A percentile compares a stretch with the other conserved stretches of the same genome.
Evolutionary conservation across 2,888 invertebrate genomes (phyloP).

Genomic region (Cloeon dipterum): DNA sequence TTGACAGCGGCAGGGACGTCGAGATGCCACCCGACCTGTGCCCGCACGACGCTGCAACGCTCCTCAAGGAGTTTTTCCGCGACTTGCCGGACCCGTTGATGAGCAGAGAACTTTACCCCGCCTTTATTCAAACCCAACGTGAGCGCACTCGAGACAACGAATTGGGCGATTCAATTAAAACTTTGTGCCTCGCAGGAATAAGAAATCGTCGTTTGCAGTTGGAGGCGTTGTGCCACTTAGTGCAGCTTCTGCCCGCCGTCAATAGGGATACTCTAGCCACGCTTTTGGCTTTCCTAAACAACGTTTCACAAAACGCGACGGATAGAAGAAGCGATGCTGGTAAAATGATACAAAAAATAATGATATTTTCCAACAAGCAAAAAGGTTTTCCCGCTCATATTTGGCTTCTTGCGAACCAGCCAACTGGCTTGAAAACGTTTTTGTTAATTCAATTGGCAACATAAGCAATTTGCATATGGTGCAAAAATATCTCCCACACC

Average conservation of each 20-base stretch:
- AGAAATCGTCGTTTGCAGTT: constrained; percentile 61
- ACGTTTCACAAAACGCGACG: constrained; percentile 45
- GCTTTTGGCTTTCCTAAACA: constrained; percentile 57
- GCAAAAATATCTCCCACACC: too few relatives aligned
- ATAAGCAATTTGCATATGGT: too few relatives aligned
- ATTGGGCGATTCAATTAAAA: neutral
- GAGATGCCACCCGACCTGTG: constrained; percentile 51
- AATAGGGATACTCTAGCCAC: constrained; percentile 77
- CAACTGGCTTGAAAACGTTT: too few relatives aligned
- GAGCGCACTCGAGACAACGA: constrained; percentile 19
- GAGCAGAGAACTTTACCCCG: constrained; percentile 67
- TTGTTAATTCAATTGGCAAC: too few relatives aligned
- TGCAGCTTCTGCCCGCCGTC: constrained; percentile 63
- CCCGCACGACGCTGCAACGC: constrained; percentile 81
- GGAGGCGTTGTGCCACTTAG: constrained; percentile 60
- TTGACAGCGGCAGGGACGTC: constrained; percentile 47
- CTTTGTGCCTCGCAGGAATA: constrained; percentile 30
- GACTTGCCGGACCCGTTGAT: constrained; percentile 83
- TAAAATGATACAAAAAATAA: too few relatives aligned
- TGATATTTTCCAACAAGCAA: too few relatives aligned
- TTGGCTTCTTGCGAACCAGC: too few relatives aligned
- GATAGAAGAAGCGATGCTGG: constrained; percentile 32
- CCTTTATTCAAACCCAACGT: constrained; percentile 85
- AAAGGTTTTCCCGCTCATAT: too few relatives aligned
- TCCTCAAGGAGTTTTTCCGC: constrained; percentile 80